These are phyloP conservation scores for Synergus gifuensis DNA, from an alignment of 2,888 invertebrate species.

Conservation along the genomic window DNA sequence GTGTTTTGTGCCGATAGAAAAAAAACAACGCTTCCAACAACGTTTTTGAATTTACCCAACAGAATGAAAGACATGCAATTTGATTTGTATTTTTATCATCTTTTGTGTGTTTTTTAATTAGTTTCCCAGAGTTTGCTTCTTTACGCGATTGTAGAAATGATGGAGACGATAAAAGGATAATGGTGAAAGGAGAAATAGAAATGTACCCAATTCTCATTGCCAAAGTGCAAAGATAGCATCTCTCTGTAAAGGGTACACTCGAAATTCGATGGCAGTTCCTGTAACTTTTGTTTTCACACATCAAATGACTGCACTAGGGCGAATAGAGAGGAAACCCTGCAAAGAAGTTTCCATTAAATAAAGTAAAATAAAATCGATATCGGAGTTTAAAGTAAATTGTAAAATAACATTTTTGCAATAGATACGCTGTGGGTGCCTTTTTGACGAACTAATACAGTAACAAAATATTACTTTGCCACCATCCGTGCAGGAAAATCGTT, in stretches of 20 bases:
- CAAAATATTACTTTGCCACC: background rate
- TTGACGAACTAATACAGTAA: background rate
- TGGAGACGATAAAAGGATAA: slow-evolving; percentile 57
- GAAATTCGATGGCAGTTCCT: slow-evolving; percentile 64
- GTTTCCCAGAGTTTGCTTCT: background rate
- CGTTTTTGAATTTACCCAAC: slow-evolving; percentile 9
- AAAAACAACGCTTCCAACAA: background rate
- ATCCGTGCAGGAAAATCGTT: slow-evolving; percentile 54
- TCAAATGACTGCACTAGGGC: slow-evolving; percentile 60
- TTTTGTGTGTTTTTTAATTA: too few relatives aligned
- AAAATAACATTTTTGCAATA: too few relatives aligned
- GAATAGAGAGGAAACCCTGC: slow-evolving; percentile 43
- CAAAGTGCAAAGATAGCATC: slow-evolving; percentile 59
- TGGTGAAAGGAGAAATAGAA: slow-evolving; percentile 68
- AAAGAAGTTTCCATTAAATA: slow-evolving; percentile 57
- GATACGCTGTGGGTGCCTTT: background rate
- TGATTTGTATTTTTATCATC: background rate
- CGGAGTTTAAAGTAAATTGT: too few relatives aligned
- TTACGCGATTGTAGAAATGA: slow-evolving; percentile 50
- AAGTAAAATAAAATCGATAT: background rate
- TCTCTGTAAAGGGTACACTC: slow-evolving; percentile 59
- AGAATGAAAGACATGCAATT: background rate
- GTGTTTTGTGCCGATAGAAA: background rate
- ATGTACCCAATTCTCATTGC: slow-evolving; percentile 62
- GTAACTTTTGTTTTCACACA: slow-evolving; percentile 67